Percentiles rank a stretch among this genome's conserved stretches.
phyloP scores from a whole-genome alignment of 53 echinoderm and acorn worm genomes.

The Paracentrotus lividus region DNA sequence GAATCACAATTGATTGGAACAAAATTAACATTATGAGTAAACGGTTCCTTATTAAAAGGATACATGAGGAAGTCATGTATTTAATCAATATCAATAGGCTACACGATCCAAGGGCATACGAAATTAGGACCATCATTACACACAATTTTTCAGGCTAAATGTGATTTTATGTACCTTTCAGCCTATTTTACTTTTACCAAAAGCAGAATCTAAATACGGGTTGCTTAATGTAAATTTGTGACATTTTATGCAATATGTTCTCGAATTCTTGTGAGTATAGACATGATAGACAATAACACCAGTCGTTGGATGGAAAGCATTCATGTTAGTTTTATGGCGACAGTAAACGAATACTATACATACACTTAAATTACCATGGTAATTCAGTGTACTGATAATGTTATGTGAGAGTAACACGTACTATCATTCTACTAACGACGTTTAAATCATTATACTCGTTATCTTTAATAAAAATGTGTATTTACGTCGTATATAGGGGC shows the following conservation, averaged over 20 bases:
- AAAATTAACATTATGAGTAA: not conserved
- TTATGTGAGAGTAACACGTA: no score
- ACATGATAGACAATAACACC: no score
- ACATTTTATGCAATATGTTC: not conserved
- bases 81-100: not conserved
- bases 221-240: not conserved
- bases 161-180: not conserved
- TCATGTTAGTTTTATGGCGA: no score
- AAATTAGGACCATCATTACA: not conserved
- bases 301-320: no score
- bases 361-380: no score
- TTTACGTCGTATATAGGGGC: not conserved
- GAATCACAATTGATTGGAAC: not conserved
- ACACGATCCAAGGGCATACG: slow-evolving; percentile 4
- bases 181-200: not conserved
- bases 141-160: not conserved
- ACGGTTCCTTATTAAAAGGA: not conserved
- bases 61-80: not conserved
- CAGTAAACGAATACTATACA: no score
- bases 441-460: not conserved
- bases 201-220: not conserved
- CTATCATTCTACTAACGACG: no score
- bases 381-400: no score
- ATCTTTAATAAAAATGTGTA: not conserved
- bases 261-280: not conserved